phyloP scores from a whole-genome alignment of 2,797 vertebrate genomes.

The Enteromius afrohamiltoni region DNA sequence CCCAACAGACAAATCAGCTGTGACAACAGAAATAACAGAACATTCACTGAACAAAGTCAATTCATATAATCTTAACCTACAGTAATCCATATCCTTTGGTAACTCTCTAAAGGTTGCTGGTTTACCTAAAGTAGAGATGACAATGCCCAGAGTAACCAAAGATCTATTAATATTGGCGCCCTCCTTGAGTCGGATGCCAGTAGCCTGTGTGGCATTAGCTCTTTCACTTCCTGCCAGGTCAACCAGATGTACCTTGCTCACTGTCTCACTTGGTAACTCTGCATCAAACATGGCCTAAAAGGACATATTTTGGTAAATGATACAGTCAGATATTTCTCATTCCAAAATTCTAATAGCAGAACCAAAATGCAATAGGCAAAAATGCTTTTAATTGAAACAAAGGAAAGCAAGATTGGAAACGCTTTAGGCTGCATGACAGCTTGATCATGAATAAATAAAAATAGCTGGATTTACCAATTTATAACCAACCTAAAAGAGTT shows the following conservation, averaged over 20 bases:
- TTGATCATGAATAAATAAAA: not conserved
- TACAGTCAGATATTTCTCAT: not conserved
- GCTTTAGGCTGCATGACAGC: slow-evolving; percentile 24
- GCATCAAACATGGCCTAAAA: slow-evolving; percentile 93
- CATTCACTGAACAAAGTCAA: not conserved
- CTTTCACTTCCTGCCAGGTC: slow-evolving; percentile 96
- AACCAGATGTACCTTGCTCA: slow-evolving; percentile 97
- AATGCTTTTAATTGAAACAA: slow-evolving; percentile 10
- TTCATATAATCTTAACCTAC: not conserved
- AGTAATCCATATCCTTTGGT: not conserved
- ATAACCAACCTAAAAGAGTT: not conserved
- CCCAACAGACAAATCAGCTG: slow-evolving; percentile 93
- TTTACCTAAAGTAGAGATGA: slow-evolving; percentile 93
- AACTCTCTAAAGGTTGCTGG: not conserved
- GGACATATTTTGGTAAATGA: slow-evolving; percentile 22
- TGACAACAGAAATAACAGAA: slow-evolving; percentile 28
- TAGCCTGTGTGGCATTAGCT: slow-evolving; percentile 90
- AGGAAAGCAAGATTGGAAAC: slow-evolving; percentile 7
- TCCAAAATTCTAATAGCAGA: not conserved
- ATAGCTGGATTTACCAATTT: slow-evolving; percentile 8
- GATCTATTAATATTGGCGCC: slow-evolving; percentile 98
- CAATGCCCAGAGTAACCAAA: slow-evolving; percentile 93
- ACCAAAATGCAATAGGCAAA: slow-evolving; percentile 4
- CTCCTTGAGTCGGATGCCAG: slow-evolving; percentile 91
- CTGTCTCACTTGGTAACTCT: slow-evolving; percentile 93